phyloP scores from a whole-genome alignment of 23 tunicate genomes.

The Diplosoma virens region DNA sequence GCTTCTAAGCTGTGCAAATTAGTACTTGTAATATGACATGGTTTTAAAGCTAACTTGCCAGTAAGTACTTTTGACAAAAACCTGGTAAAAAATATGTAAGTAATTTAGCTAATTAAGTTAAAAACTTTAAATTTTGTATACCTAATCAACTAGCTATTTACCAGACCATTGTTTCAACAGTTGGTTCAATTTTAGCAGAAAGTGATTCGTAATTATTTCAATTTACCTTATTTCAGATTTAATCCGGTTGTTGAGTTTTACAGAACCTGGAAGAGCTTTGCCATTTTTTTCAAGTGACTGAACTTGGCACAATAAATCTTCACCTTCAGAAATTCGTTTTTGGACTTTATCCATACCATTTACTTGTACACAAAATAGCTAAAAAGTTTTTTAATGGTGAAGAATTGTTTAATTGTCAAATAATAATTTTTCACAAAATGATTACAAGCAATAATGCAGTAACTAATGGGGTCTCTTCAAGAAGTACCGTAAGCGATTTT shows the following conservation, averaged over 20 bases:
- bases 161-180: no score
- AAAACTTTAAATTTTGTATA: neutral
- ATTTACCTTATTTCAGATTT: conserved; percentile 41
- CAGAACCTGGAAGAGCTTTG: conserved; percentile 16
- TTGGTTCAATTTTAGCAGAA: no score
- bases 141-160: no score
- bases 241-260: conserved; percentile 36
- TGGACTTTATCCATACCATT: neutral
- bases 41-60: conserved; percentile 55
- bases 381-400: no score
- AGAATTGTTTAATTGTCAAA: no score
- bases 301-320: conserved; percentile 18
- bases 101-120: neutral
- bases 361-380: no score
- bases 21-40: conserved; percentile 67
- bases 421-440: no score
- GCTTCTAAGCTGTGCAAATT: conserved; percentile 64
- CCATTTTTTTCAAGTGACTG: neutral
- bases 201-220: no score
- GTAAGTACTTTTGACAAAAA: conserved; percentile 42
- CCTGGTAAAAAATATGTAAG: neutral
- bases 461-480: no score
- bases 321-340: conserved; percentile 16
- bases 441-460: no score
- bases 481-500: no score